Evolutionary conservation across 2,888 invertebrate species (phyloP), one percentile per base, ranked within the genome.

Genomic region (Apodemia zela): DNA sequence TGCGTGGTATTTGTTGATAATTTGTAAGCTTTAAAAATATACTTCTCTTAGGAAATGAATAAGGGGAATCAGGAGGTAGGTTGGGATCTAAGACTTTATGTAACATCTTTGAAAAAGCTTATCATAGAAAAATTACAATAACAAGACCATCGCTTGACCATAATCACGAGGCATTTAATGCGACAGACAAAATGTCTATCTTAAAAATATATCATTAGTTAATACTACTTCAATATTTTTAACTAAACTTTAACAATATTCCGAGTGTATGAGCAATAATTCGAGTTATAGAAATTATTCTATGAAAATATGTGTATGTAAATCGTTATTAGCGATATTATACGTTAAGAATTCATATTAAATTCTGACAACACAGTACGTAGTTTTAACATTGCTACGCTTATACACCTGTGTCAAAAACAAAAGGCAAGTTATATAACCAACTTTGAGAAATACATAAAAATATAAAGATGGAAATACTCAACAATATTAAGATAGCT

Each of bases 351-450:
- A 54, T 54, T 13, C 60, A 63, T 18, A 54, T 21, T 60, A 54
- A 73, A 69, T 69, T 71, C 85, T 85, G 88, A 87, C 87, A 88
- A 89, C 86, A 89, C 85, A 79, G 69, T 69, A 68, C 70, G 68
- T 21, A 81, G 88, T 89, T 90, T 89, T 77, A 89, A 90, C 91
- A 89, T 91, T 91, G 91, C 87, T 87, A 90, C 87, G 70, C 68
- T 68, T 67, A 71, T 63, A 70, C 69, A 72, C 42, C 42, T 45
- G 42, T n/a, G 6, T 45, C 6, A 45, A 15, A 5, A 42, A 79
- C 76, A 67, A 64, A 74, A 70, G 69, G 69, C 69, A 69, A 71
- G 70, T 68, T 60, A 70, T 65, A 71, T 68, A 76, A 38, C 38
- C 38, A 38, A 38, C 38, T 38, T 38, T 38, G 38, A 38, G 38